Percentiles rank a stretch among this genome's conserved stretches.
Conservation (phyloP, 2,888 invertebrate genomes). For the Drosophila macrospina region DNA sequence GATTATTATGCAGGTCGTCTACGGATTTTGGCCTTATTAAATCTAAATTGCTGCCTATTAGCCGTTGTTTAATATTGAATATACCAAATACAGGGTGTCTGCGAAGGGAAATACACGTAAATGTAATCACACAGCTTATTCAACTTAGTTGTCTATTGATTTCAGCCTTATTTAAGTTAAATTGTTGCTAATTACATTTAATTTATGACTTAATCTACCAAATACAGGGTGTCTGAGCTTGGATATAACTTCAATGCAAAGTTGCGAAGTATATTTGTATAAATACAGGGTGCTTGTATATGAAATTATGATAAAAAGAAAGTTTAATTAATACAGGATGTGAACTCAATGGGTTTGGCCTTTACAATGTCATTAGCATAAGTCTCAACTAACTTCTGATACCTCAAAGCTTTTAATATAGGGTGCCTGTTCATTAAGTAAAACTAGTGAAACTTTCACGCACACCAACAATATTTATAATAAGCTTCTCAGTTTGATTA, state of each 20-base stretch:
- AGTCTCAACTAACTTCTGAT: neutral
- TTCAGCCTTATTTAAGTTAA: neutral
- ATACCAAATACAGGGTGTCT: constrained; percentile 41
- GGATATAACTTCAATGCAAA: too few relatives aligned
- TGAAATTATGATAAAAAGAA: neutral
- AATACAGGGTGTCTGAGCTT: constrained; percentile 3
- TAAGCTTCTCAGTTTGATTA: neutral
- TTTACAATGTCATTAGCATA: constrained; percentile 18
- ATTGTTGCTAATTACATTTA: neutral
- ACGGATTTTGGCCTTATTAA: constrained; percentile 41
- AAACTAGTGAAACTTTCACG: neutral
- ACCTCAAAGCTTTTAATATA: neutral
- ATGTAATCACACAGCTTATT: neutral
- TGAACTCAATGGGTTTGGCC: neutral
- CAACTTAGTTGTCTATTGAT: too few relatives aligned
- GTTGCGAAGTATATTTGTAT: neutral
- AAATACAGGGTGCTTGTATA: constrained; percentile 7
- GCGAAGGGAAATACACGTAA: neutral
- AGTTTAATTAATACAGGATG: constrained; percentile 2
- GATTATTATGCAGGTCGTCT: constrained; percentile 25
- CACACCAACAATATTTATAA: neutral
- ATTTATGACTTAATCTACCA: too few relatives aligned
- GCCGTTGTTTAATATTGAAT: constrained; percentile 26
- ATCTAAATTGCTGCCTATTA: constrained; percentile 40
- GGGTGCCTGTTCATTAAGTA: neutral